Base-by-base conservation (phyloP, 2,797 vertebrate genomes). In the Urocyon cinereoargenteus region DNA sequence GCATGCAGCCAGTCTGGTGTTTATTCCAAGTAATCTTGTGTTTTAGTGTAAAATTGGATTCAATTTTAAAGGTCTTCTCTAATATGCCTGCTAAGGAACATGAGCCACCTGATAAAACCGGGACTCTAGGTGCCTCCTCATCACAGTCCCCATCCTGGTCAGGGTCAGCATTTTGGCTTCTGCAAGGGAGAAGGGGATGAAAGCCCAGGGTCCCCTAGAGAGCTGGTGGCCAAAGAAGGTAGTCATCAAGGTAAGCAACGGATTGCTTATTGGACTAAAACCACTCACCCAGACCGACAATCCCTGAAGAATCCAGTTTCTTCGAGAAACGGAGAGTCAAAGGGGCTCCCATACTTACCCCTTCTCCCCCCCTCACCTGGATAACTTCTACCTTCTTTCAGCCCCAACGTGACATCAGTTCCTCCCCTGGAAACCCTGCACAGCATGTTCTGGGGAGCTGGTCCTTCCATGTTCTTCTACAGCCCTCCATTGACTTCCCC, bases 11-110 rank as follows among this genome's bases (percentile, higher is more conserved):
- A 61, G 53, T 40, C 91, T 96, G 82, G 28, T 55, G 26, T 68
- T 91, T 78, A 94, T 61, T 78, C 55, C 55, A 94, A 83, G 73
- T 86, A 49, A 64, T 51, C 19, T n/a, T 97, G 28, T 34, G 22
- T 94, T 75, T 84, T 53, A 66, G 31, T 91, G 34, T 21, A 90
- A n/a, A 77, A 70, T 24, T 53, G 70, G 16, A 8, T 64, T 72
- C 57, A 86, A 45, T 64, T 66, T 22, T 78, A 87, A 96, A 78
- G 14, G 36, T 55, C 75, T 86, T 68, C 72, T 81, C 34, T 3
- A 15, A 16, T 28, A 9, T 1, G 10, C 45, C 18, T 31, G 5
- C 61, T 34, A 5, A 1, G 51, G 59, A 40, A 75, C 26, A 34
- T 36, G 28, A 45, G 68, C 82, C 66, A 51, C 57, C 26, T 36